A percentile compares a stretch with the other conserved stretches of the same genome.
phyloP scores from a whole-genome alignment of 1,140 invertebrate species.

The Aethina tumida region DNA sequence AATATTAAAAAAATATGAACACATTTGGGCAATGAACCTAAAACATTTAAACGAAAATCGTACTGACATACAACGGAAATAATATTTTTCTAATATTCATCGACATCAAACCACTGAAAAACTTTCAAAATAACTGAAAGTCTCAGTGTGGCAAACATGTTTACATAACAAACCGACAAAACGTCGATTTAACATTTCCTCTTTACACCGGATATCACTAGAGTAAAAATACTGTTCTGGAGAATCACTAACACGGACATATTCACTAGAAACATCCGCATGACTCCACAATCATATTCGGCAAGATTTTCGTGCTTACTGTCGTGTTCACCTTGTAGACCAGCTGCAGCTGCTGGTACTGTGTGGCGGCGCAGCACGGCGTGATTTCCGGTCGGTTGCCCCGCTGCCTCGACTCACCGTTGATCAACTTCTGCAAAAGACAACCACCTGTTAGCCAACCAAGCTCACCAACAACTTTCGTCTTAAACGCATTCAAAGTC shows the following conservation, averaged over 20 bases:
- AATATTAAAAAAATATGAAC: too few species aligned
- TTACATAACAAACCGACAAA: neutral
- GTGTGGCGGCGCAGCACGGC: slow-evolving; percentile 68
- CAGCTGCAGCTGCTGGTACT: slow-evolving; percentile 62
- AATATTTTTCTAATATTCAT: too few species aligned
- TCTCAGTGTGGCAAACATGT: slow-evolving; percentile 1
- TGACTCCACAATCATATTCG: slow-evolving; percentile 74
- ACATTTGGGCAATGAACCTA: too few species aligned
- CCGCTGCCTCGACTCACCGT: slow-evolving; percentile 33
- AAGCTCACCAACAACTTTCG: slow-evolving; percentile 3
- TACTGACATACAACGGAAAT: too few species aligned
- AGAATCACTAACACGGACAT: slow-evolving; percentile 2
- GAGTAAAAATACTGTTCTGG: slow-evolving; percentile 10
- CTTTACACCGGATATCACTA: slow-evolving; percentile 7
- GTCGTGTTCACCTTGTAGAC: slow-evolving; percentile 65
- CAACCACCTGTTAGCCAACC: slow-evolving; percentile 9
- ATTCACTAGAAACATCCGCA: slow-evolving; percentile 74
- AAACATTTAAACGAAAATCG: too few species aligned
- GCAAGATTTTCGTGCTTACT: slow-evolving; percentile 61
- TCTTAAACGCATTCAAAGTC: neutral
- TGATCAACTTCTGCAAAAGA: slow-evolving; percentile 52
- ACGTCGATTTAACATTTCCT: neutral
- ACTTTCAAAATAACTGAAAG: slow-evolving; percentile 9
- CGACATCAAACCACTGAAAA: too few species aligned
- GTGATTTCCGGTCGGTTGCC: slow-evolving; percentile 47